A percentile compares a stretch with the other conserved stretches of the same genome.
Conservation (phyloP, 2,888 invertebrate species). For the Meghimatium bilineatum region DNA sequence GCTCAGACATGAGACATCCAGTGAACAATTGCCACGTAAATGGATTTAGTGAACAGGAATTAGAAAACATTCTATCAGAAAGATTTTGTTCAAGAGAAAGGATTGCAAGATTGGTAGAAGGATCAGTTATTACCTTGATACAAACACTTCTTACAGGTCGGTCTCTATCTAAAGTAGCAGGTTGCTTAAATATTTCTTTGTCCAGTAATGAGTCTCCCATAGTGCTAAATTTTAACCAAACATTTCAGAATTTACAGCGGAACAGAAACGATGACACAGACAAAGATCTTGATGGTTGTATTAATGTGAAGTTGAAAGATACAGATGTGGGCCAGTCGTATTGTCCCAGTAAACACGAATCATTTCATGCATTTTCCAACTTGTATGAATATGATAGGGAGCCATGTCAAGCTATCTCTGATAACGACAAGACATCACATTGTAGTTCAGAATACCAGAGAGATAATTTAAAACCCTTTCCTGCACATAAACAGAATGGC, state of each 20-base stretch:
- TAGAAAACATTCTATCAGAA: conserved; percentile 12
- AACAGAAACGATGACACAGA: neutral
- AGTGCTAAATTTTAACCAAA: neutral
- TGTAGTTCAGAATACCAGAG: neutral
- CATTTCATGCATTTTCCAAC: neutral
- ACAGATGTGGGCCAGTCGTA: neutral
- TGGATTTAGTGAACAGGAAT: conserved; percentile 16
- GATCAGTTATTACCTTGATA: conserved; percentile 9
- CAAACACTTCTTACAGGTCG: conserved; percentile 31
- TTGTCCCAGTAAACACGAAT: neutral
- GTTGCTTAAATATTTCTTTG: conserved; percentile 10
- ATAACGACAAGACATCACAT: neutral
- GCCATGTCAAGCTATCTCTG: neutral
- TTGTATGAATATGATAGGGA: neutral
- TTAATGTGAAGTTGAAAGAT: conserved; percentile 32
- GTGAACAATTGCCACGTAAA: neutral
- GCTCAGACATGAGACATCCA: neutral
- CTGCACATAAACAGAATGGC: neutral
- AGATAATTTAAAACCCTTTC: neutral
- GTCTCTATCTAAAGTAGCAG: conserved; percentile 7
- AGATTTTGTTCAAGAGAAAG: conserved; percentile 24
- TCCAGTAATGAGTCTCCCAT: conserved; percentile 1
- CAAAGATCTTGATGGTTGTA: neutral
- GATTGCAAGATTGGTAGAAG: conserved; percentile 12
- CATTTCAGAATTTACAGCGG: neutral